Conservation (phyloP, 1,140 invertebrate species). For the Acyrthosiphon pisum region DNA sequence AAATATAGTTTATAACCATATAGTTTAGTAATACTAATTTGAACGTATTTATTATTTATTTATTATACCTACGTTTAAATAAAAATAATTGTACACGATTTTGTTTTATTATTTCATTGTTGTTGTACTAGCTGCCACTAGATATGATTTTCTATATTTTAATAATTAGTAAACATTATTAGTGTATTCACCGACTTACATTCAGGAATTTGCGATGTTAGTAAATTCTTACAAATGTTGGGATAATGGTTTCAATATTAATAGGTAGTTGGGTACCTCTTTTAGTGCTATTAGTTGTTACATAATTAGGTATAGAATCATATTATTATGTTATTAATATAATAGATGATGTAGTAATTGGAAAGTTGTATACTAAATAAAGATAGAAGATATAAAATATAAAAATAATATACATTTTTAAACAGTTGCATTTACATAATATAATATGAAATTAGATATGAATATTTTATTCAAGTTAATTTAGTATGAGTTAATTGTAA, state of each 20-base stretch:
- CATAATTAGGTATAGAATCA: background rate
- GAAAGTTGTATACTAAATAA: background rate
- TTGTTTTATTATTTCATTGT: background rate
- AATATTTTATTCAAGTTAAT: background rate
- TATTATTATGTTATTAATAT: background rate
- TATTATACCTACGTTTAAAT: background rate
- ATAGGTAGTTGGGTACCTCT: background rate
- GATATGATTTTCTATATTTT: background rate
- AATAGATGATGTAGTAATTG: background rate
- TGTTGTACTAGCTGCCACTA: no score
- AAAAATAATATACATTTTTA: background rate
- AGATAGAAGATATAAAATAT: background rate
- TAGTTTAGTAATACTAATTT: background rate
- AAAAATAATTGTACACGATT: conserved; percentile 8
- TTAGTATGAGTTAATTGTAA: background rate
- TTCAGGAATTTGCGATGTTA: background rate
- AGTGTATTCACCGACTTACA: background rate
- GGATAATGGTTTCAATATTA: background rate
- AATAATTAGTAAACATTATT: background rate
- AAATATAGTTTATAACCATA: background rate
- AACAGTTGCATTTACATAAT: background rate
- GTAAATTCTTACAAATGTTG: background rate
- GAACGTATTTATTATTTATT: background rate
- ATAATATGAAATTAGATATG: background rate
- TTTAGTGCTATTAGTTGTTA: background rate